Evolutionary conservation across 2,113 vertebrate species (phyloP).

Genomic region (Nothobranchius furzeri): DNA sequence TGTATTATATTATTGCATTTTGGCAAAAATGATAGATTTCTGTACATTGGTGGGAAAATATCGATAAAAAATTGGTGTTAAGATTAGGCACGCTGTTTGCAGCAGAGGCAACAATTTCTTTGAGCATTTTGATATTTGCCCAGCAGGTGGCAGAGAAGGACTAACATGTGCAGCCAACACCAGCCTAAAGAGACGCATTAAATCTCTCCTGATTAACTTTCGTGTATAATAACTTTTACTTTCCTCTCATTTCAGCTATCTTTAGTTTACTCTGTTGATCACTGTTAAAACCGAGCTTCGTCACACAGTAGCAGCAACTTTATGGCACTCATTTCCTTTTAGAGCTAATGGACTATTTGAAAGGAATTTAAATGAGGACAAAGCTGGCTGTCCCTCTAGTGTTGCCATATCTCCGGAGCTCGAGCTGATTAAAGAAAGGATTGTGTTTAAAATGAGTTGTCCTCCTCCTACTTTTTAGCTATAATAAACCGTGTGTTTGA

Average conservation of each 20-base stretch:
- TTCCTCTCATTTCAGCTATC: neutral
- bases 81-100: neutral
- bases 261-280: slow-evolving; percentile 1
- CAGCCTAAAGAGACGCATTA: neutral
- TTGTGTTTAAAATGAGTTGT: slow-evolving; percentile 7
- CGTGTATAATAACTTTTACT: too few species aligned
- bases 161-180: neutral
- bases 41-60: too few species aligned
- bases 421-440: slow-evolving; percentile 12
- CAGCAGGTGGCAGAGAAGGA: slow-evolving; percentile 68
- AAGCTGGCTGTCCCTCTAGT: neutral
- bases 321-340: neutral
- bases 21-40: too few species aligned
- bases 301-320: neutral
- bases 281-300: slow-evolving; percentile 5
- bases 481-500: slow-evolving; percentile 31
- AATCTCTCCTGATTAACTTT: neutral
- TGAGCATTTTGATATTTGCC: slow-evolving; percentile 30
- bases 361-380: neutral
- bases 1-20: too few species aligned
- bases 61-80: too few species aligned
- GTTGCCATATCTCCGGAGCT: slow-evolving; percentile 13
- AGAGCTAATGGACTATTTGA: neutral
- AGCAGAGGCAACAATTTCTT: neutral
- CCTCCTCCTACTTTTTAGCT: slow-evolving; percentile 13